Conservation (phyloP, 1,140 invertebrate species). For the Apocrypta bakeri region DNA sequence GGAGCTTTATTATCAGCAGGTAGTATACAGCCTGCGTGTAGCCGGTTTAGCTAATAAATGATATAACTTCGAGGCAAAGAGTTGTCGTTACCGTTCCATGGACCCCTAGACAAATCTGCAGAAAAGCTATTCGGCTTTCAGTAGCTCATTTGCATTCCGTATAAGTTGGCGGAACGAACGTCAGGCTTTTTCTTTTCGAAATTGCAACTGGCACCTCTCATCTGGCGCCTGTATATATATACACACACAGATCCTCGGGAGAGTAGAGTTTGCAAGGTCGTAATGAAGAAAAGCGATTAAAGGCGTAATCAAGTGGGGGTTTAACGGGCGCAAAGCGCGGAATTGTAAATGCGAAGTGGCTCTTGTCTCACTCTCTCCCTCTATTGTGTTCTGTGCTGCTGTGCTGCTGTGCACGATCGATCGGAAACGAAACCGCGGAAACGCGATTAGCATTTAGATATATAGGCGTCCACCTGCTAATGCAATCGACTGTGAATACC, state of each 20-base stretch:
- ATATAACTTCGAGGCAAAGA: no score
- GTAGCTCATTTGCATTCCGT: neutral
- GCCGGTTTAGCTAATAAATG: no score
- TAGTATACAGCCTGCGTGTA: no score
- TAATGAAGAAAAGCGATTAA: conserved; percentile 33
- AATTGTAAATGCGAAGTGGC: conserved; percentile 4
- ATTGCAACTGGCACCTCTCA: neutral
- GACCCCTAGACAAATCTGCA: no score
- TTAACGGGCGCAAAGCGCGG: conserved; percentile 20
- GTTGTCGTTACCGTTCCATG: no score
- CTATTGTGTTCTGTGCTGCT: neutral
- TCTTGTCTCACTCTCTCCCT: no score
- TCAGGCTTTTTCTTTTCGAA: neutral
- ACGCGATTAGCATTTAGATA: conserved; percentile 55
- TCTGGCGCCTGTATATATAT: neutral
- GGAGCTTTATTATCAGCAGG: no score
- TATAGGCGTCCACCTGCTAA: conserved; percentile 20
- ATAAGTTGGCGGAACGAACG: conserved; percentile 1
- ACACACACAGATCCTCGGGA: neutral
- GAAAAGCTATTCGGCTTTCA: neutral
- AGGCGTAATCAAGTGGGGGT: conserved; percentile 27
- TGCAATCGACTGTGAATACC: conserved; percentile 54
- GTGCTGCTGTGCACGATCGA: neutral
- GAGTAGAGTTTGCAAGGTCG: conserved; percentile 5
- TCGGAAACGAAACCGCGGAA: conserved; percentile 28